phyloP scores from a whole-genome alignment of 2,797 vertebrate genomes.

The Knipowitschia caucasica region DNA sequence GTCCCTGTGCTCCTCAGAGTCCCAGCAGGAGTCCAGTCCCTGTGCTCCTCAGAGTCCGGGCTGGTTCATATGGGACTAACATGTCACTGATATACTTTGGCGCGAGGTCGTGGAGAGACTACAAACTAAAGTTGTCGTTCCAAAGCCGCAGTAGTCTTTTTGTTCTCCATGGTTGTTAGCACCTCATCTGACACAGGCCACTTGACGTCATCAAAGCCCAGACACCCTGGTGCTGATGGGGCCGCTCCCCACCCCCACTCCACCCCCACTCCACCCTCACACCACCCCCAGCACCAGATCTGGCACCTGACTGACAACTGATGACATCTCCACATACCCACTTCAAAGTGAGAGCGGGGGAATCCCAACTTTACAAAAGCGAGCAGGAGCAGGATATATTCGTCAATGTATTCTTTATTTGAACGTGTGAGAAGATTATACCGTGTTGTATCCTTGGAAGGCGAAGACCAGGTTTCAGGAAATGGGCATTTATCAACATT shows the following conservation, averaged over 20 bases:
- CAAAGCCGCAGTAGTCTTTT: constrained; percentile 12
- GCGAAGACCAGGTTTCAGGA: constrained; percentile 20
- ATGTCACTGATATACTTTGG: too few relatives aligned
- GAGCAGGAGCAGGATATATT: constrained; percentile 19
- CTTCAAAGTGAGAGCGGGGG: constrained; percentile 68
- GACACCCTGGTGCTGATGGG: constrained; percentile 50
- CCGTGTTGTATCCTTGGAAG: constrained; percentile 27
- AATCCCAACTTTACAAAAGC: constrained; percentile 51
- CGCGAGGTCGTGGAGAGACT: too few relatives aligned
- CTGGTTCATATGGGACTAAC: too few relatives aligned
- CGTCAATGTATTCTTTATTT: constrained; percentile 2
- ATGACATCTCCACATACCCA: constrained; percentile 59
- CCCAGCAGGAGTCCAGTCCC: too few relatives aligned
- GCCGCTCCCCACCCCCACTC: constrained; percentile 32
- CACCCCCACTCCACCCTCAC: too few relatives aligned
- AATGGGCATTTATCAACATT: constrained; percentile 27
- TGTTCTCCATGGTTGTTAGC: constrained; percentile 28
- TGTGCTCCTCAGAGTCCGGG: too few relatives aligned
- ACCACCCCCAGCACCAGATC: constrained; percentile 15
- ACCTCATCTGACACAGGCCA: constrained; percentile 19
- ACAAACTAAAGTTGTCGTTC: constrained; percentile 8
- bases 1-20: too few relatives aligned
- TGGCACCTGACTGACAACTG: constrained; percentile 60
- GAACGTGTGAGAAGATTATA: constrained; percentile 36
- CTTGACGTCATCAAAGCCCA: constrained; percentile 57